Evolutionary conservation across 2,113 vertebrate species (phyloP).

Genomic region (Sylvietta virens): DNA sequence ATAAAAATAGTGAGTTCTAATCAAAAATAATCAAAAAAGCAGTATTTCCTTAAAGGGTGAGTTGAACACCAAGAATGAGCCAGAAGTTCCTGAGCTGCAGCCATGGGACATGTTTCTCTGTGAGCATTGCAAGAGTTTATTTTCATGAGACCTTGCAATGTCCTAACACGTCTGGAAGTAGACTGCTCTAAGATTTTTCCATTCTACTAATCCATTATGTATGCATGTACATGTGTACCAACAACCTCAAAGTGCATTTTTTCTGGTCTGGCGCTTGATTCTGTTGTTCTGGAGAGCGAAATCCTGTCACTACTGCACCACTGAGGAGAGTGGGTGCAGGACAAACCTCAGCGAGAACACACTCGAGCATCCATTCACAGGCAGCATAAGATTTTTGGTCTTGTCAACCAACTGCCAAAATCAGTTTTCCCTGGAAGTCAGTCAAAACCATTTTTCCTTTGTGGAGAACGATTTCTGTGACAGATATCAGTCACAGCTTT

Average conservation of each 20-base stretch:
- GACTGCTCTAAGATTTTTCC: not conserved
- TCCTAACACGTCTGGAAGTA: not conserved
- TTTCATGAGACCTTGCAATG: not conserved
- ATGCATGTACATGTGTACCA: not conserved
- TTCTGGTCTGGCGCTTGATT: not conserved
- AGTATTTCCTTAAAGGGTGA: not conserved
- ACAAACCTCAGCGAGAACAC: not conserved
- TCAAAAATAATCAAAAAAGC: not conserved
- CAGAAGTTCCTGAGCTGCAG: not conserved
- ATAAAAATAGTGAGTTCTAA: not conserved
- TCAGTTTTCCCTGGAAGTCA: not conserved
- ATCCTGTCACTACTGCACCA: not conserved
- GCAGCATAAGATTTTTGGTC: not conserved
- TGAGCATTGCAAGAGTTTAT: not conserved
- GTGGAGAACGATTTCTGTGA: not conserved
- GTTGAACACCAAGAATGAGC: not conserved
- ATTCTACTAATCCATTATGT: not conserved
- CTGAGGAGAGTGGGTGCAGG: not conserved
- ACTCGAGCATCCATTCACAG: fast-evolving
- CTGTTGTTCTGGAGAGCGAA: not conserved
- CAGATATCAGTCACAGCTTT: not conserved
- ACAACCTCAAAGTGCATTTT: not conserved
- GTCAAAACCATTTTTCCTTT: not conserved
- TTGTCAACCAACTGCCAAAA: not conserved
- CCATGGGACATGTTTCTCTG: not conserved